Evolutionary conservation across 2,888 invertebrate species (phyloP), one percentile per base, ranked within the genome.

Genomic region (Eulithis prunata): DNA sequence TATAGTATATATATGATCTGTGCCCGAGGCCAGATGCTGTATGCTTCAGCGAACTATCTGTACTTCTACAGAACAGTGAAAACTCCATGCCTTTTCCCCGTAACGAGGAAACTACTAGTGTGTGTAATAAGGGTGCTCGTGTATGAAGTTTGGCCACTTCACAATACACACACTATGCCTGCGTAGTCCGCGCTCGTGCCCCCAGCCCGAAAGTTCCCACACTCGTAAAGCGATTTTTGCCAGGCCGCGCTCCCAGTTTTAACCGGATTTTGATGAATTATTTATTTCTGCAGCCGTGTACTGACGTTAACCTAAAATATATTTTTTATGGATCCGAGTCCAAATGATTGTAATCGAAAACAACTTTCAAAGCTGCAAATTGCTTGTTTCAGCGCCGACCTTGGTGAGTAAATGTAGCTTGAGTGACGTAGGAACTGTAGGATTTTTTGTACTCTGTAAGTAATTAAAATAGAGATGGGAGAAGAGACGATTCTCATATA

Each of bases 161-260:
- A 59, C 47, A 32, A 47, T 54, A 60, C 49, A 57, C 59, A 57
- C 65, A 71, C 66, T 57, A 57, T 59, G 70, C 57, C 71, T 69
- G 66, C 72, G 73, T 68, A 72, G 71, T 68, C 74, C 54, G 38
- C 62, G 64, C 73, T 78, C 76, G 47, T 51, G 61, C 57, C 49
- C 52, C 60, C 53, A 54, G 43, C 43, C 62, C 49, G 47, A 63
- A 62, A 76, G 77, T 84, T 86, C 81, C 85, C 86, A 85, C 86
- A 85, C 84, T 84, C 85, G 82, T 89, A 87, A 89, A 90, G 75
- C 86, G 84, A 88, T 91, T 91, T 90, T 89, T 87, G 78, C 82
- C 82, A 82, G 79, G 77, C 75, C 78, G 69, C 80, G 76, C 73
- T 80, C 75, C 75, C 78, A 77, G 78, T 79, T 79, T 80, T 73